Evolutionary conservation across 2,797 vertebrate genomes (phyloP), one percentile per base, ranked within the genome.

Genomic region (Rhinella marina): DNA sequence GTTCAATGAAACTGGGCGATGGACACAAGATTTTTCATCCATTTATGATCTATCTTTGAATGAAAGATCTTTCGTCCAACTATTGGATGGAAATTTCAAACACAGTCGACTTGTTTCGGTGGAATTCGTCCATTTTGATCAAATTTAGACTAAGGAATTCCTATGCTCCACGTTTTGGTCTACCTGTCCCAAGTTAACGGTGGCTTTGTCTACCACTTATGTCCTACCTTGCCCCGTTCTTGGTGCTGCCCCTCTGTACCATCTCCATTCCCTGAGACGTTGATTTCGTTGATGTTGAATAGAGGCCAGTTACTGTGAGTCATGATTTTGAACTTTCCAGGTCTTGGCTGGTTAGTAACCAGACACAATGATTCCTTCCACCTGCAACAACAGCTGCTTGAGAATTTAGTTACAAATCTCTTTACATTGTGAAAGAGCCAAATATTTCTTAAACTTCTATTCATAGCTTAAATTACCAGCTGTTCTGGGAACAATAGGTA

Each of bases 341-440:
- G 12, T 52, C 48, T 25, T 25, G 73, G 57, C 6, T 81, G 78
- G 17, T 21, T 62, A 8, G 3, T 19, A 56, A 19, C 54, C 82
- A 84, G 82, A 75, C 29, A 84, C 56, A 76, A 75, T 59, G 56
- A 9, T 76, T 84, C 70, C 70, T 50, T 82, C 75, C 70, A 84
- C 70, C 82, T 84, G 68, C 3, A 66, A 57, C 10, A 83, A 83
- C 81, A 83, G 52, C 25, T 29, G 54, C 25, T 9, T 27, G 7
- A 25, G 82, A 84, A 61, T 84, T 59, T 61, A 61, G 54, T 84
- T 84, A 73, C 82, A 84, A 86, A 86, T 86, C 68, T 81, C 80
- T 41, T 75, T 2, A 56, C 12, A 23, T 75, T 62, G 80, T 75
- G 61, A 41, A 64, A 68, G 16, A 87, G 72, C 19, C 27, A 80